These are phyloP conservation scores for Ferrisia virgata DNA, from an alignment of 2,888 invertebrate genomes.

Conservation along the genomic window DNA sequence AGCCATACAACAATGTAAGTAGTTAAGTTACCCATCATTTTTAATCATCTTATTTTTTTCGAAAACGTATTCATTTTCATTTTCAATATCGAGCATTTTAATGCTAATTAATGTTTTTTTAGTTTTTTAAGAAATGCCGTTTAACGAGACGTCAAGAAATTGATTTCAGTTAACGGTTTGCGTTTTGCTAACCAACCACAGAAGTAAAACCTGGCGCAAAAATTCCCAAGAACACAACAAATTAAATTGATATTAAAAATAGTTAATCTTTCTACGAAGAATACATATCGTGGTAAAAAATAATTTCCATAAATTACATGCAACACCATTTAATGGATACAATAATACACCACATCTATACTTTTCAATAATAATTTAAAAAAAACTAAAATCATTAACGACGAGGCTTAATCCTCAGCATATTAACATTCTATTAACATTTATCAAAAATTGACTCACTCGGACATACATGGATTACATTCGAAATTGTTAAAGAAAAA, in stretches of 20 bases:
- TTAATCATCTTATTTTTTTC: neutral
- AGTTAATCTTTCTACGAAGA: neutral
- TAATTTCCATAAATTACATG: neutral
- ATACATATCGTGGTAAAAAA: neutral
- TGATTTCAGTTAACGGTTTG: neutral
- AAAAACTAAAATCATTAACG: neutral
- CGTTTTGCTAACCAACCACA: neutral
- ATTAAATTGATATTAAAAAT: neutral
- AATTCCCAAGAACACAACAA: neutral
- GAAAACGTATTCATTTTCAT: neutral
- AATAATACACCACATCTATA: neutral
- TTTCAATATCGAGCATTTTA: neutral
- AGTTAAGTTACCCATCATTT: too few species aligned
- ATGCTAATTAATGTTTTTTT: conserved; percentile 3
- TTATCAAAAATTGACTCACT: neutral
- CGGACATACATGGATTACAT: neutral
- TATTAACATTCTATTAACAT: neutral
- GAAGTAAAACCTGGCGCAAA: neutral
- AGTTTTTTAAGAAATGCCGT: neutral
- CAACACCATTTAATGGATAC: neutral
- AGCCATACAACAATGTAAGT: neutral
- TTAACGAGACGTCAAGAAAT: neutral
- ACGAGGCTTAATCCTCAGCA: neutral
- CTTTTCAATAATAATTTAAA: neutral
- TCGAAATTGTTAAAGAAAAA: neutral